Base-by-base conservation (phyloP, 2,888 invertebrate genomes). In the Campaea margaritaria region DNA sequence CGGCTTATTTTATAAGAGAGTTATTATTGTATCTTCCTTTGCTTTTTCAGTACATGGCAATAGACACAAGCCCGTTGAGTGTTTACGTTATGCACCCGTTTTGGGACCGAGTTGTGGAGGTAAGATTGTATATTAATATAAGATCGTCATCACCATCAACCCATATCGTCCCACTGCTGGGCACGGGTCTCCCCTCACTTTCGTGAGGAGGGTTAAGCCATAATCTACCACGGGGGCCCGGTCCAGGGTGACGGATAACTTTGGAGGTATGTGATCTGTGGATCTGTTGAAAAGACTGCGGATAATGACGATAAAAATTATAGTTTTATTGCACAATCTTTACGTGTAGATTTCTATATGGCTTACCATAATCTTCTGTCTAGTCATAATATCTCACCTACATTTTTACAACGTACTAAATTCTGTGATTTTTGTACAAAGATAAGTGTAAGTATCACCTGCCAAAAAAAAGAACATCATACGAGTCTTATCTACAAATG, bases 11-110 rank as follows among this genome's bases (percentile, higher is more conserved):
- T n/a, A n/a, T n/a, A n/a, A n/a, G n/a, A n/a, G n/a, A n/a, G n/a
- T n/a, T n/a, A n/a, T n/a, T n/a, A 36, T 36, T 13, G 8, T 4
- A 16, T 43, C 21, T 31, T 52, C 12, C 14, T 63, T 85, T 86
- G 76, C 74, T 79, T 16, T 96, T 96, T 79, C 95, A 99, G 99
- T 99, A 99, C 82, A 97, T 96, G 92, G 97, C 98, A 50, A 94
- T 97, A 85, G 99, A 99, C 87, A 99, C 98, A 31, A 99, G 98
- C 77, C 98, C 99, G 0, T 93, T 99, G 52, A 98, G 99, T 87
- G 96, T 97, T 62, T 99, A 99, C 94, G 95, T 99, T 67, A 99
- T 99, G 97, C 99, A 99, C 90, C 99, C 99, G 45, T 99, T 99
- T 92, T 99, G 99, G 99, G 97, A 99, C 87, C 96, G 95, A 94